phyloP scores from a whole-genome alignment of 2,888 invertebrate species.

The Torymus tubicola region DNA sequence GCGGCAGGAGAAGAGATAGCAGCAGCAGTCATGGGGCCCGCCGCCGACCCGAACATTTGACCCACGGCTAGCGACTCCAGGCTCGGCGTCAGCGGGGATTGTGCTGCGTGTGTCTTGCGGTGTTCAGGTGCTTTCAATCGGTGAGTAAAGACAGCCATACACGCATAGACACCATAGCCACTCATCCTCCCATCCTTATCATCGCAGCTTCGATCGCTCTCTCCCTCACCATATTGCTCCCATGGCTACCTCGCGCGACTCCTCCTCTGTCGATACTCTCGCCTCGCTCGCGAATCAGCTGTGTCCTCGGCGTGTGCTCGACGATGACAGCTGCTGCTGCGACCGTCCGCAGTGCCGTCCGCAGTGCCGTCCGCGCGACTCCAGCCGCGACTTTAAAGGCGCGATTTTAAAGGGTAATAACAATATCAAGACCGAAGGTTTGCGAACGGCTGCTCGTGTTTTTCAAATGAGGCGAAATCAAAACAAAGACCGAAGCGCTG shows the following conservation, averaged over 20 bases:
- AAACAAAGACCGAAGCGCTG: too few relatives aligned
- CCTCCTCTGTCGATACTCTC: background rate
- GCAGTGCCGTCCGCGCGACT: too few relatives aligned
- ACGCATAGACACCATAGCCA: too few relatives aligned
- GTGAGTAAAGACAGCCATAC: constrained; percentile 27
- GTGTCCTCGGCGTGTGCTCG: too few relatives aligned
- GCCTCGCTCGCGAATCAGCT: too few relatives aligned
- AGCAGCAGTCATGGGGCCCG: constrained; percentile 64
- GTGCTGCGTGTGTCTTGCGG: constrained; percentile 65
- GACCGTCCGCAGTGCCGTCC: background rate
- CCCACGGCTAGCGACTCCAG: constrained; percentile 70
- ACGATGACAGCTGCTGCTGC: background rate
- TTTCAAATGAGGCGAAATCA: too few relatives aligned
- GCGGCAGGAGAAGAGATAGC: constrained; percentile 12
- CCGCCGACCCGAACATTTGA: constrained; percentile 69
- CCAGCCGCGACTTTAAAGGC: too few relatives aligned
- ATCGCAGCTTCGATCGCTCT: background rate
- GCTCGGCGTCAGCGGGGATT: constrained; percentile 67
- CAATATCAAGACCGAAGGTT: too few relatives aligned
- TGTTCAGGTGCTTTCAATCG: constrained; percentile 54
- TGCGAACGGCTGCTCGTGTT: too few relatives aligned
- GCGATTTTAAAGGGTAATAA: too few relatives aligned
- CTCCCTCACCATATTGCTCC: constrained; percentile 41
- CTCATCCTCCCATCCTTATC: too few relatives aligned
- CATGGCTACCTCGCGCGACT: background rate